A percentile compares a stretch with the other conserved stretches of the same genome.
Conservation (phyloP, 2,797 vertebrate species). For the Molossus alvarezi region DNA sequence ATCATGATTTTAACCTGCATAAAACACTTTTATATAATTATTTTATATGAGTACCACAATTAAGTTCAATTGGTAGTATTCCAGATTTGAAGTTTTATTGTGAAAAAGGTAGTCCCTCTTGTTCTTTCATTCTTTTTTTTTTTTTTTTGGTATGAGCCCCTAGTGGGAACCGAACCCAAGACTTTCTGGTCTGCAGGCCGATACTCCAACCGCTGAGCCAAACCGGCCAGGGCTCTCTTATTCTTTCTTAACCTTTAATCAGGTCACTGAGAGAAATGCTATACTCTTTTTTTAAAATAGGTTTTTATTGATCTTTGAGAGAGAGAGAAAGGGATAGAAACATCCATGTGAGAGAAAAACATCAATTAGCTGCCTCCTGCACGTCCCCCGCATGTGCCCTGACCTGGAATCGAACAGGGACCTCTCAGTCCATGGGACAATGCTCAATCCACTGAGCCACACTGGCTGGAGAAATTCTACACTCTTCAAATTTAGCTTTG, state of each 20-base stretch:
- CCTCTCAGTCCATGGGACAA: no score
- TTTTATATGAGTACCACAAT: conserved; percentile 16
- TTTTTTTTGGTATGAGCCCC: no score
- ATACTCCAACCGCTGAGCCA: no score
- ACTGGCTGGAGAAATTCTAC: neutral
- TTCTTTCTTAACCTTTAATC: conserved; percentile 54
- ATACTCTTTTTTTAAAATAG: neutral
- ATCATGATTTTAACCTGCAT: conserved; percentile 70
- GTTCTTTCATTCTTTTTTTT: neutral
- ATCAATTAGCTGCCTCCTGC: no score
- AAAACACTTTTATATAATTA: conserved; percentile 42
- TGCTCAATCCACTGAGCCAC: no score
- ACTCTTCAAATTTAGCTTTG: conserved; percentile 21
- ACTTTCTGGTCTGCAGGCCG: no score
- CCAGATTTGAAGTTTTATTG: conserved; percentile 30
- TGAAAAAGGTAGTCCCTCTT: conserved; percentile 28
- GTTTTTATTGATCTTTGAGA: no score
- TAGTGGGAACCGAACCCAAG: no score
- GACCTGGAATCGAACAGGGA: no score
- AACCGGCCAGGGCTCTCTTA: neutral
- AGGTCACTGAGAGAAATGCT: conserved; percentile 4
- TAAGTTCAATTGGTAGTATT: conserved; percentile 39
- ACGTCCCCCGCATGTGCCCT: no score
- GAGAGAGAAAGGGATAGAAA: no score
- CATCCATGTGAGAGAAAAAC: no score